Evolutionary conservation across 2,797 vertebrate genomes (phyloP).

Genomic region (Huso huso): DNA sequence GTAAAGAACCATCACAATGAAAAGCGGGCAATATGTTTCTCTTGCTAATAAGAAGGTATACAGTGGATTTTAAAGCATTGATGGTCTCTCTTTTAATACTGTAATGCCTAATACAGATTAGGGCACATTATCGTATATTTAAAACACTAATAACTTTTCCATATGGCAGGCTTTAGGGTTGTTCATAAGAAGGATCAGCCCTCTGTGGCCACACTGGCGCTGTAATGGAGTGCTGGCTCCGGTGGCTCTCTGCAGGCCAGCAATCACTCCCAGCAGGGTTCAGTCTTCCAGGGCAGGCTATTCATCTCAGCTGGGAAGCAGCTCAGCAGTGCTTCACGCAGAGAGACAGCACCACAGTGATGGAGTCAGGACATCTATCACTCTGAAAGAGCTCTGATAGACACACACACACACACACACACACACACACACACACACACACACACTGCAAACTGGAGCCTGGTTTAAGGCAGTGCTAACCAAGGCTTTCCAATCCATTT

Average conservation of each 20-base stretch:
- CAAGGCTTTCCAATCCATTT: too few species aligned
- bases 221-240: conserved; percentile 1
- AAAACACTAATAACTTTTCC: too few species aligned
- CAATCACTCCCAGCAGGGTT: conserved; percentile 16
- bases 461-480: too few species aligned
- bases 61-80: too few species aligned
- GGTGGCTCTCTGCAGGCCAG: conserved; percentile 15
- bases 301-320: conserved; percentile 11
- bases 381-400: background rate
- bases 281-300: background rate
- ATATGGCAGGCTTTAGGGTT: background rate
- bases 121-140: too few species aligned
- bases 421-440: too few species aligned
- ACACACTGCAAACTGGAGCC: too few species aligned
- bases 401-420: background rate
- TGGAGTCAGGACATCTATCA: conserved; percentile 7
- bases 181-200: background rate
- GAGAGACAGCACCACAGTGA: background rate
- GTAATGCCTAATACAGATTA: too few species aligned
- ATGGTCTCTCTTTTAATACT: too few species aligned
- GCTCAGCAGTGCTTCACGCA: conserved; percentile 7
- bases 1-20: too few species aligned
- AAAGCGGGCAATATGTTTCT: too few species aligned
- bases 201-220: conserved; percentile 8
- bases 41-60: too few species aligned